phyloP scores from a whole-genome alignment of 2,113 vertebrate genomes.

The Ptyas mucosa region DNA sequence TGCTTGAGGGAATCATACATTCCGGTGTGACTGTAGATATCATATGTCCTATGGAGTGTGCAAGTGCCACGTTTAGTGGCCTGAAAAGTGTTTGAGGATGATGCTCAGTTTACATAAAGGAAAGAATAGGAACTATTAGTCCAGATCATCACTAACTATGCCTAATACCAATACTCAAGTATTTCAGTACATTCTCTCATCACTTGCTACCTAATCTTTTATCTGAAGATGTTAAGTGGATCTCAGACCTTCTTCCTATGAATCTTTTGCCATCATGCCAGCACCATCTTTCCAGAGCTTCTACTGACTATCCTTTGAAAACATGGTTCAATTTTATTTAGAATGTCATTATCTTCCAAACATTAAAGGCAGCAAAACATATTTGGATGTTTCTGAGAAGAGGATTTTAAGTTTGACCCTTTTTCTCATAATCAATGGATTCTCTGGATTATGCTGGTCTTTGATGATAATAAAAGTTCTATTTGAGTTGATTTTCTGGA shows the following conservation, averaged over 20 bases:
- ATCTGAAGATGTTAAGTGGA: background rate
- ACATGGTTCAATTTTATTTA: background rate
- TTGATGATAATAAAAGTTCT: background rate
- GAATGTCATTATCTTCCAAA: background rate
- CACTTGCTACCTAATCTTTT: background rate
- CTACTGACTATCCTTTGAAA: background rate
- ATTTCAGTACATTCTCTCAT: background rate
- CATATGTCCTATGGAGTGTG: background rate
- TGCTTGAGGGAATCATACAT: background rate
- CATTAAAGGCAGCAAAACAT: background rate
- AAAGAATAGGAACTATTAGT: background rate
- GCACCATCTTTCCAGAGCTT: background rate
- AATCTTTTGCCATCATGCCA: background rate
- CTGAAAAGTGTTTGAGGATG: background rate
- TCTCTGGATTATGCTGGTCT: background rate
- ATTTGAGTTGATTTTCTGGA: background rate
- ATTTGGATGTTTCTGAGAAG: background rate
- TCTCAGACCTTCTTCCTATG: background rate
- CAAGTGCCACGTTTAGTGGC: background rate
- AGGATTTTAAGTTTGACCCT: background rate
- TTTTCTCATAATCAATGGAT: background rate
- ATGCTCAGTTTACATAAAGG: background rate
- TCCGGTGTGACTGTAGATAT: background rate
- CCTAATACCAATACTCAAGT: background rate
- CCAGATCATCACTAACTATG: too few species aligned